Conservation (phyloP, 2,113 vertebrate species). For the Indri indri region DNA sequence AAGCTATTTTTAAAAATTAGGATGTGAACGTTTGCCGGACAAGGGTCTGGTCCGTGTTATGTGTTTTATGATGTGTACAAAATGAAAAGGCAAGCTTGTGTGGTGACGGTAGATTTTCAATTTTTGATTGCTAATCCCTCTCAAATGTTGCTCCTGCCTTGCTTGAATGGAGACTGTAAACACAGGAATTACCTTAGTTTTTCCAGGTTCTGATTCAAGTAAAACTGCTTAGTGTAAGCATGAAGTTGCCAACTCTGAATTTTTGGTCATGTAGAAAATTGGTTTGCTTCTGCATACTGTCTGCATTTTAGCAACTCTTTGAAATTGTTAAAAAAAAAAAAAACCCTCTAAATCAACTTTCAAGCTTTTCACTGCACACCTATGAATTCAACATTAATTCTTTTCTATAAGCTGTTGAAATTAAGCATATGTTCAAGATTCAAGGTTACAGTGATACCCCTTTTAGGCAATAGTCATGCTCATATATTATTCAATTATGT, state of each 20-base stretch:
- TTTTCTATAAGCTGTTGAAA: slow-evolving; percentile 37
- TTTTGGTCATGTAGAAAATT: background rate
- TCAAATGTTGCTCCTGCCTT: slow-evolving; percentile 8
- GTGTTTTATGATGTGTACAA: slow-evolving; percentile 65
- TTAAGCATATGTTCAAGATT: slow-evolving; percentile 29
- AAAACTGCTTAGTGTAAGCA: background rate
- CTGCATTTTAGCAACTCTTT: slow-evolving; percentile 18
- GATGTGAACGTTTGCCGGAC: slow-evolving; percentile 55
- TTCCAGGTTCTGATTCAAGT: slow-evolving; percentile 48
- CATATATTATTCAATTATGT: background rate
- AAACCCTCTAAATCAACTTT: background rate
- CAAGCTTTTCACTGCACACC: background rate
- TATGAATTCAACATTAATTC: background rate
- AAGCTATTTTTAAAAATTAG: slow-evolving; percentile 75
- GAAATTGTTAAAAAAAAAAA: background rate
- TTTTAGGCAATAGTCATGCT: background rate
- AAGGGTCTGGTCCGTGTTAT: slow-evolving; percentile 62
- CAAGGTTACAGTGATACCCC: background rate
- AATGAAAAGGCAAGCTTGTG: slow-evolving; percentile 59
- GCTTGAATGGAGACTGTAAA: slow-evolving; percentile 62
- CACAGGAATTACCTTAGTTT: slow-evolving; percentile 26
- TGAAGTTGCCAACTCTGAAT: background rate
- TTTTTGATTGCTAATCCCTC: slow-evolving; percentile 74
- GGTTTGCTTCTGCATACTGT: background rate
- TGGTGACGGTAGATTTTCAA: slow-evolving; percentile 55